These are phyloP conservation scores for Melitaea athalia DNA, from an alignment of 2,888 invertebrate genomes.

Conservation along the genomic window DNA sequence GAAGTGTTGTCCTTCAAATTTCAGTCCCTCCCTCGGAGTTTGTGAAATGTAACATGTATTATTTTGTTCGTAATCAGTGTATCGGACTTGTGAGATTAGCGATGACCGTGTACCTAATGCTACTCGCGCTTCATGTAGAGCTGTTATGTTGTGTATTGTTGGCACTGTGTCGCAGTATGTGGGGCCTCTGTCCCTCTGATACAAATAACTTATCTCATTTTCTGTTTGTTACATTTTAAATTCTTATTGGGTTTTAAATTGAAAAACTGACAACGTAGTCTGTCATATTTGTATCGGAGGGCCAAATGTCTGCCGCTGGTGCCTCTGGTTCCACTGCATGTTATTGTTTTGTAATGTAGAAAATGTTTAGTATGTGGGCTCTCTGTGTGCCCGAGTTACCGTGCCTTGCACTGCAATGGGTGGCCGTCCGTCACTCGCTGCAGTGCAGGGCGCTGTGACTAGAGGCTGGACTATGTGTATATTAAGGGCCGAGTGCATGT, in stretches of 20 bases:
- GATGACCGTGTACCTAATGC: slow-evolving; percentile 68
- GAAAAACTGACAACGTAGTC: slow-evolving; percentile 44
- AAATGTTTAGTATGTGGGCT: slow-evolving; percentile 49
- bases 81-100: slow-evolving; percentile 62
- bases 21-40: slow-evolving; percentile 49
- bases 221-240: slow-evolving; percentile 45
- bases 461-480: slow-evolving; percentile 27
- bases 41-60: slow-evolving; percentile 65
- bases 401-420: neutral
- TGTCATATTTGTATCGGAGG: slow-evolving; percentile 42
- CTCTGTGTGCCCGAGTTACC: slow-evolving; percentile 16
- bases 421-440: neutral
- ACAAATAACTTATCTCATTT: slow-evolving; percentile 27
- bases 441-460: slow-evolving; percentile 17
- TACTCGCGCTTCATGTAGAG: slow-evolving; percentile 74
- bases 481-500: slow-evolving; percentile 40
- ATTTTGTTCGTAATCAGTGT: slow-evolving; percentile 61
- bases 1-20: slow-evolving; percentile 46
- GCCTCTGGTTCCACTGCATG: slow-evolving; percentile 54
- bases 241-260: slow-evolving; percentile 55
- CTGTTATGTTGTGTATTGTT: slow-evolving; percentile 72
- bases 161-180: slow-evolving; percentile 62
- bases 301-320: slow-evolving; percentile 44
- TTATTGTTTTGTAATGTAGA: slow-evolving; percentile 72
- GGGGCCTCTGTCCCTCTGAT: slow-evolving; percentile 34